Conservation (phyloP, 2,797 vertebrate genomes). For the Liparis tanakae region DNA sequence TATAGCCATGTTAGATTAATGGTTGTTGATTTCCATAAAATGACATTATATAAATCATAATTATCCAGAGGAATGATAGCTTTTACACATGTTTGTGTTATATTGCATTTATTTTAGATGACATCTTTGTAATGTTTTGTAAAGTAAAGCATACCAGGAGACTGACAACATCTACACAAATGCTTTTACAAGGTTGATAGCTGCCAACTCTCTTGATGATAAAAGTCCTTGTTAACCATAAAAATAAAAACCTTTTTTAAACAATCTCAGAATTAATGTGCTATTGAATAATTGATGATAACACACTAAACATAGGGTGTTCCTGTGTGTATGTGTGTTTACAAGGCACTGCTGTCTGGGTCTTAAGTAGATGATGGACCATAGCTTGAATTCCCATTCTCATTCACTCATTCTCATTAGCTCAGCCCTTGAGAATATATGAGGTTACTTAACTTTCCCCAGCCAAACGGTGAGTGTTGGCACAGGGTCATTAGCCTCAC, state of each 20-base stretch:
- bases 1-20: not conserved
- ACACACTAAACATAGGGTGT: conserved; percentile 39
- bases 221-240: conserved; percentile 55
- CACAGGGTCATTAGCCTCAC: conserved; percentile 84
- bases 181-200: conserved; percentile 24
- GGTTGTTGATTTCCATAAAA: not conserved
- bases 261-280: conserved; percentile 57
- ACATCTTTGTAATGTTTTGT: conserved; percentile 1
- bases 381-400: conserved; percentile 75
- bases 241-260: conserved; percentile 51
- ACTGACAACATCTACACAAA: conserved; percentile 12
- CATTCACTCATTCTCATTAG: conserved; percentile 69
- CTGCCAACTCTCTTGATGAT: conserved; percentile 37
- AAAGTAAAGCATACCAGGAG: not conserved
- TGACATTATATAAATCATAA: not conserved
- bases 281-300: conserved; percentile 63
- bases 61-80: not conserved
- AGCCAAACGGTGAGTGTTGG: conserved; percentile 64
- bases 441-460: conserved; percentile 77
- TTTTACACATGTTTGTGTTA: not conserved
- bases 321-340: conserved; percentile 25
- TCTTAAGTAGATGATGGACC: conserved; percentile 79
- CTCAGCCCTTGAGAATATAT: conserved; percentile 69
- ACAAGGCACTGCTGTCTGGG: conserved; percentile 58
- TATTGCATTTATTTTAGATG: not conserved